These are phyloP conservation scores for Atherix ibis DNA, from an alignment of 2,888 invertebrate genomes.

Conservation along the genomic window DNA sequence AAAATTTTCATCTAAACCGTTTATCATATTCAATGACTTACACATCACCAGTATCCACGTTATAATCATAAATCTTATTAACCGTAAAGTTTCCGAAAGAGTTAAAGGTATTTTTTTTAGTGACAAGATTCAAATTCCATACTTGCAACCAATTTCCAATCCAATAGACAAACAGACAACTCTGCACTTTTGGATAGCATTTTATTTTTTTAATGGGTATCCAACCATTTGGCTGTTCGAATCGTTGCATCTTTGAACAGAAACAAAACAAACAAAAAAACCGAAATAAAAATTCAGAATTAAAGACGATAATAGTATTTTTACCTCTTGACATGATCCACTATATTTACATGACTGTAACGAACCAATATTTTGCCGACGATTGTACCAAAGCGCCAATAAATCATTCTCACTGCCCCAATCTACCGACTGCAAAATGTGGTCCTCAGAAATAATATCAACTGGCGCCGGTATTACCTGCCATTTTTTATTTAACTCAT, in stretches of 20 bases:
- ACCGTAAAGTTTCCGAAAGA: slow-evolving; percentile 40
- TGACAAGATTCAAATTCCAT: slow-evolving; percentile 25
- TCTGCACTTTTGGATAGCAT: slow-evolving; percentile 18
- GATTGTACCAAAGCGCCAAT: slow-evolving; percentile 65
- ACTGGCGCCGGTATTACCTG: slow-evolving; percentile 37
- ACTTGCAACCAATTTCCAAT: slow-evolving; percentile 34
- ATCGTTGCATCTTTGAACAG: slow-evolving; percentile 31
- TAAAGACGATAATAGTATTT: too few relatives aligned
- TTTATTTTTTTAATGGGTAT: slow-evolving; percentile 41
- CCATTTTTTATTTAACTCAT: slow-evolving; percentile 11
- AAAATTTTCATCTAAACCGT: too few relatives aligned
- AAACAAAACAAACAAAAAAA: neutral
- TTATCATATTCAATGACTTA: slow-evolving; percentile 25
- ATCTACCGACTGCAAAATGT: slow-evolving; percentile 49
- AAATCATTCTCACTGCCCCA: slow-evolving; percentile 58
- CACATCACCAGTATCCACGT: slow-evolving; percentile 39
- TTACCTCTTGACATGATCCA: slow-evolving; percentile 20
- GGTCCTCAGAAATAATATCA: slow-evolving; percentile 40
- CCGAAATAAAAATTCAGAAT: too few relatives aligned
- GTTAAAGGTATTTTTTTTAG: slow-evolving; percentile 21
- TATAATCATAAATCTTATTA: slow-evolving; percentile 43
- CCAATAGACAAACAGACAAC: slow-evolving; percentile 27
- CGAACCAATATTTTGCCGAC: slow-evolving; percentile 54
- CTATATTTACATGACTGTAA: slow-evolving; percentile 19
- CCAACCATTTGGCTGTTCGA: slow-evolving; percentile 55